These are phyloP conservation scores for Drosophila nasuta DNA, from an alignment of 1,140 invertebrate species.

Conservation along the genomic window DNA sequence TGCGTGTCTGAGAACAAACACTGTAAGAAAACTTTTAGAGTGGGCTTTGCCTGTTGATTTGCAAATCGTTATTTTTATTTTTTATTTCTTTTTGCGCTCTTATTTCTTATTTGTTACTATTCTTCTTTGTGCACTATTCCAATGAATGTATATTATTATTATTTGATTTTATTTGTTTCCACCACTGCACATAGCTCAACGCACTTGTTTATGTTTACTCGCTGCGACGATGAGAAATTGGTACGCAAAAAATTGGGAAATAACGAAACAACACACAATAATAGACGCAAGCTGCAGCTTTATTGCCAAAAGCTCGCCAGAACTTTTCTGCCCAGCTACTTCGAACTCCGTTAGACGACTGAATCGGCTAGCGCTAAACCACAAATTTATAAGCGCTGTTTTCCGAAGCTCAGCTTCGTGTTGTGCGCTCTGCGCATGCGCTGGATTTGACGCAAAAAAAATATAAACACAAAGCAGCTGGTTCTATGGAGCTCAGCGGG, in stretches of 20 bases:
- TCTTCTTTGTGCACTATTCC: slow-evolving; percentile 32
- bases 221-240: slow-evolving; percentile 12
- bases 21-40: slow-evolving; percentile 43
- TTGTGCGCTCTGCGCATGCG: slow-evolving; percentile 54
- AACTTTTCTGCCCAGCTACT: slow-evolving; percentile 63
- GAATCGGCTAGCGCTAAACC: slow-evolving; percentile 57
- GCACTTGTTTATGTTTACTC: slow-evolving; percentile 61
- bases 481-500: slow-evolving; percentile 19
- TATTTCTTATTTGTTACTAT: slow-evolving; percentile 21
- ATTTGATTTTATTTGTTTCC: slow-evolving; percentile 6
- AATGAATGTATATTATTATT: not conserved
- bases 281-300: slow-evolving; percentile 33
- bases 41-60: slow-evolving; percentile 30
- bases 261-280: slow-evolving; percentile 13
- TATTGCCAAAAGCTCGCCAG: slow-evolving; percentile 54
- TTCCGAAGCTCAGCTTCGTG: slow-evolving; percentile 68
- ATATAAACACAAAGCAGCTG: slow-evolving; percentile 82
- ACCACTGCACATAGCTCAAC: slow-evolving; percentile 12
- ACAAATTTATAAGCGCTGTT: slow-evolving; percentile 67
- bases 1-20: slow-evolving; percentile 70
- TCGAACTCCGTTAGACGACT: slow-evolving; percentile 80
- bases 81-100: slow-evolving; percentile 14
- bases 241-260: slow-evolving; percentile 17
- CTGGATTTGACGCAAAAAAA: slow-evolving; percentile 44
- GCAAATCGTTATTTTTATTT: slow-evolving; percentile 37